Conservation (phyloP, 1,140 invertebrate genomes). For the Drosophila watanabei region DNA sequence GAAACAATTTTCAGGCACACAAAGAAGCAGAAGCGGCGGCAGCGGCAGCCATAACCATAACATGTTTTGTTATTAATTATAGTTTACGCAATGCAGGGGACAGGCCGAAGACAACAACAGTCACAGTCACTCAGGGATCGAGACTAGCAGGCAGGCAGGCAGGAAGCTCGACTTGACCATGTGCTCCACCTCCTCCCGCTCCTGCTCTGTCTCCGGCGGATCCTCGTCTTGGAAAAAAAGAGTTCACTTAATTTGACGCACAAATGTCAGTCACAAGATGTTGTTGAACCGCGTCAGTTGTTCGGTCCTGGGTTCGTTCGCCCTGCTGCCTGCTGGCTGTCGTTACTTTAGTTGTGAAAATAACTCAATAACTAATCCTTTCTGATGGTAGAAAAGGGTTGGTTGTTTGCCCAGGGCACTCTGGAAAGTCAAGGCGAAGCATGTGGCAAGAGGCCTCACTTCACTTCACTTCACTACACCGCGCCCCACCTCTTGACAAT, state of each 20-base stretch:
- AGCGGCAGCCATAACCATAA: conserved; percentile 77
- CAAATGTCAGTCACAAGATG: conserved; percentile 79
- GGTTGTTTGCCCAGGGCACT: conserved; percentile 67
- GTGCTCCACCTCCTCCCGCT: conserved; percentile 55
- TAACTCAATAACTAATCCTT: conserved; percentile 84
- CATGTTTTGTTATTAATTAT: conserved; percentile 85
- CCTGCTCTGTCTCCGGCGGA: conserved; percentile 9
- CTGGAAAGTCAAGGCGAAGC: conserved; percentile 40
- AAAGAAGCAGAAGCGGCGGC: conserved; percentile 30
- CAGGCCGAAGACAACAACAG: conserved; percentile 79
- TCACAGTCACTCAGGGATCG: conserved; percentile 65
- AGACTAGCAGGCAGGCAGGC: conserved; percentile 57
- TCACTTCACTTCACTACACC: background rate
- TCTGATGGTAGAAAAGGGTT: conserved; percentile 61
- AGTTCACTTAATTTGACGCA: conserved; percentile 84
- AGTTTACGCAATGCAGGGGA: conserved; percentile 81
- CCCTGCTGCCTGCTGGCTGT: conserved; percentile 39
- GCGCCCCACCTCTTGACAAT: conserved; percentile 67
- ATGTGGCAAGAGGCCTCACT: conserved; percentile 59
- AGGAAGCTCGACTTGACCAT: conserved; percentile 72
- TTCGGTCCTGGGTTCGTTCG: conserved; percentile 39
- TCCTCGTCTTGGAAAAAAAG: conserved; percentile 55
- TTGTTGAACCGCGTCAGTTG: conserved; percentile 59
- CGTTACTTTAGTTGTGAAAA: conserved; percentile 73
- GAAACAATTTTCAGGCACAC: conserved; percentile 78